These are phyloP conservation scores for Atopsyche davidsoni DNA, from an alignment of 1,140 invertebrate genomes.

Conservation along the genomic window DNA sequence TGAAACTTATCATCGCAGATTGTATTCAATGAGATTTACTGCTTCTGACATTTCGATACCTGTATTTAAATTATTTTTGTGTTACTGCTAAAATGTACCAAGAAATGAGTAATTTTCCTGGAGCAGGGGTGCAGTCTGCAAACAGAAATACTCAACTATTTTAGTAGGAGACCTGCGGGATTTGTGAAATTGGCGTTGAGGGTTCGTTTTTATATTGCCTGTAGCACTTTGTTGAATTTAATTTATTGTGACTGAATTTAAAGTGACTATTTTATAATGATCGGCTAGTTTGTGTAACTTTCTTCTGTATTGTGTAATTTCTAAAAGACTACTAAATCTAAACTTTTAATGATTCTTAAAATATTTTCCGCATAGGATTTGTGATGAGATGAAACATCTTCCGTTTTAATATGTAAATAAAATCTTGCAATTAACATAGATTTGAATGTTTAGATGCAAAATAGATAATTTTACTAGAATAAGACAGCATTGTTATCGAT, in stretches of 20 bases:
- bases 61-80: too few species aligned
- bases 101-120: too few species aligned
- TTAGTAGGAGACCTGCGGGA: too few species aligned
- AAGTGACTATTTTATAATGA: slow-evolving; percentile 24
- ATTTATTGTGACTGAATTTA: slow-evolving; percentile 22
- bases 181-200: too few species aligned
- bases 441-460: slow-evolving; percentile 16
- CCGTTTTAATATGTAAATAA: slow-evolving; percentile 18
- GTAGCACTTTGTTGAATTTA: not conserved
- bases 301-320: slow-evolving; percentile 15
- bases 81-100: too few species aligned
- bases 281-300: slow-evolving; percentile 18
- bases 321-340: slow-evolving; percentile 18
- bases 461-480: slow-evolving; percentile 14
- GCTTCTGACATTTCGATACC: too few species aligned
- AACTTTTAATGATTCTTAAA: slow-evolving; percentile 13
- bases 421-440: slow-evolving; percentile 12
- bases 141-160: too few species aligned
- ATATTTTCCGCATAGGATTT: slow-evolving; percentile 15
- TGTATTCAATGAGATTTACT: too few species aligned
- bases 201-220: not conserved
- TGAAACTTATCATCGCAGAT: too few species aligned
- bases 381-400: slow-evolving; percentile 17
- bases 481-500: too few species aligned
- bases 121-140: too few species aligned